Percentiles rank a stretch among this genome's conserved stretches.
Evolutionary conservation across 2,113 vertebrate species (phyloP).

Genomic region (Mesoclemmys tuberculata): DNA sequence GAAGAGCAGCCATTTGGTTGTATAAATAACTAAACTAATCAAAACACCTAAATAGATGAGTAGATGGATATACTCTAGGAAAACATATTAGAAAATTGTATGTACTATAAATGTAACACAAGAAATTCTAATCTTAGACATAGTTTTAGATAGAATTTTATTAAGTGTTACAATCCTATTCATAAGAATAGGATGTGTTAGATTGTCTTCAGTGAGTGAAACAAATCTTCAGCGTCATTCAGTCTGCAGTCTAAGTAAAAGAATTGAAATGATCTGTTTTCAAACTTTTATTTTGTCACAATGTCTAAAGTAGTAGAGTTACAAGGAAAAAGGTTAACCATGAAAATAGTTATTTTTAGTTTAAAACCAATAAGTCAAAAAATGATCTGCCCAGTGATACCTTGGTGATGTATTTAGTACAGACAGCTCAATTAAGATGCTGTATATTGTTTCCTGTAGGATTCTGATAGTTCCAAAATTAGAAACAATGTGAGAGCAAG

Average conservation of each 20-base stretch:
- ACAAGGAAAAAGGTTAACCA: constrained; percentile 59
- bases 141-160: neutral
- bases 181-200: no score
- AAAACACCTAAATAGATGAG: neutral
- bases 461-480: constrained; percentile 65
- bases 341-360: constrained; percentile 58
- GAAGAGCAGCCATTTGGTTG: neutral
- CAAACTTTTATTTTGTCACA: constrained; percentile 2
- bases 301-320: constrained; percentile 41
- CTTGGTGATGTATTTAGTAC: constrained; percentile 50
- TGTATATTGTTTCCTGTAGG: constrained; percentile 61
- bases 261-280: neutral
- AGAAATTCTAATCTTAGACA: neutral
- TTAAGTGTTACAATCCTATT: neutral
- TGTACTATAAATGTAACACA: neutral
- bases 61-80: neutral
- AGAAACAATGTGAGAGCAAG: constrained; percentile 40
- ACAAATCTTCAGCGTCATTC: neutral
- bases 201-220: neutral
- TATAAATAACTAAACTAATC: neutral
- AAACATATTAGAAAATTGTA: neutral
- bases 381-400: constrained; percentile 40
- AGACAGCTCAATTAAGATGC: constrained; percentile 63
- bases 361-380: constrained; percentile 27
- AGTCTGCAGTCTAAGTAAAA: rapidly evolving